Evolutionary conservation across 2,797 vertebrate species (phyloP), one percentile per base, ranked within the genome.

Genomic region (Microhierax caerulescens): DNA sequence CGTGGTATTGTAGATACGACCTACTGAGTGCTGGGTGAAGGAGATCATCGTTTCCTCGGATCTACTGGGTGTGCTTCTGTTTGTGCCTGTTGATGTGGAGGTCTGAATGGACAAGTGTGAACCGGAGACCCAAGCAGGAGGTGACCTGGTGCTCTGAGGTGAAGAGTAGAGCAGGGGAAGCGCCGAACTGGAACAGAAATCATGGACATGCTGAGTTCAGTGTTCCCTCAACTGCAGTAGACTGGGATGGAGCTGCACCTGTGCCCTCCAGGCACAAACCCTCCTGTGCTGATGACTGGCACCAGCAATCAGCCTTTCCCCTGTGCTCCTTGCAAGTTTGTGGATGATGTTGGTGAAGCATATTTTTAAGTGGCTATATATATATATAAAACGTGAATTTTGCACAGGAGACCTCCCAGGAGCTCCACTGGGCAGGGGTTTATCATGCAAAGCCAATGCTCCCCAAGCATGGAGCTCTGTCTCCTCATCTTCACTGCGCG

Each of bases 171-270:
- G 59, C 19, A 7, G 67, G 24, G 50, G 17, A 41, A 22, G 30
- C 7, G 48, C 65, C 18, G 41, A 56, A 18, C 1, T 14, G 19
- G 41, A 34, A 18, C 21, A 5, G 3, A 5, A 72, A 36, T 23
- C 22, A 5, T 1, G 0, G 24, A 10, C 9, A 18, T 1, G 7
- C 57, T 7, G 43, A 10, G 20, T 53, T 53, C 0, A 1, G 37
- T 1, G 2, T 11, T 51, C 34, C 15, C 1, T 0, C 13, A n/a
- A 20, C 72, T 14, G 13, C 63, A 32, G 72, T 32, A 68, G 63
- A 2, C 9, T 0, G 27, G 63, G 53, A 54, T 1, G 3, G 64
- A 37, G n/a, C 63, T 60, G 54, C 37, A 7, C 57, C 47, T 1
- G 4, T 18, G 37, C 22, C 32, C 37, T 32, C 18, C 2, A 1